A percentile compares a stretch with the other conserved stretches of the same genome.
Evolutionary conservation across 1,140 invertebrate species (phyloP).

Genomic region (Drosophila ananassae): DNA sequence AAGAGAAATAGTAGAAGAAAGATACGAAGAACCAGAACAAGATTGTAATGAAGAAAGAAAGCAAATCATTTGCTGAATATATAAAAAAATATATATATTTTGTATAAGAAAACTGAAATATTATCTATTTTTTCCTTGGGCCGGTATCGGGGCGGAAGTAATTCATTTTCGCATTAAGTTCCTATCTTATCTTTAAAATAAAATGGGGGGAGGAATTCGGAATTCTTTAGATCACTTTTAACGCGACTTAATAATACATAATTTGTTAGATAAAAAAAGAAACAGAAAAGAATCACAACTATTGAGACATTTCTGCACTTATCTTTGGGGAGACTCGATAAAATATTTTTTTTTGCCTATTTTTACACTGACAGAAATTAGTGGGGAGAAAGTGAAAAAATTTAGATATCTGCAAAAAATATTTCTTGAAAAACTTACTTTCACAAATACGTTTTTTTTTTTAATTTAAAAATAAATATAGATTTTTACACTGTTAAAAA

Average conservation of each 20-base stretch:
- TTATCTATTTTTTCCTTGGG: neutral
- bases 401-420: no score
- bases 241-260: neutral
- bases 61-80: constrained; percentile 54
- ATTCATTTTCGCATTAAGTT: neutral
- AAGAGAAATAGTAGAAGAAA: constrained; percentile 17
- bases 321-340: no score
- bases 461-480: no score
- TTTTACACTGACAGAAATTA: no score
- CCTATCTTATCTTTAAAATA: neutral
- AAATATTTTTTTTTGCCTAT: no score
- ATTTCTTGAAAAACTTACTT: no score
- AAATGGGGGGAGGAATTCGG: neutral
- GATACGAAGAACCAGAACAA: constrained; percentile 25
- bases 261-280: neutral
- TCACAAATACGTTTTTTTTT: no score
- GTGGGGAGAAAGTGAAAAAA: no score
- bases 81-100: constrained; percentile 40
- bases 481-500: no score
- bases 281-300: no score
- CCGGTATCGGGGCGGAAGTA: neutral
- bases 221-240: neutral
- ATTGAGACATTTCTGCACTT: no score
- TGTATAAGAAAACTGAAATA: constrained; percentile 23
- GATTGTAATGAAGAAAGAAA: constrained; percentile 34